Percentiles rank a stretch among this genome's conserved stretches.
Evolutionary conservation across 2,797 vertebrate species (phyloP).

Genomic region (Manis crassicaudata): DNA sequence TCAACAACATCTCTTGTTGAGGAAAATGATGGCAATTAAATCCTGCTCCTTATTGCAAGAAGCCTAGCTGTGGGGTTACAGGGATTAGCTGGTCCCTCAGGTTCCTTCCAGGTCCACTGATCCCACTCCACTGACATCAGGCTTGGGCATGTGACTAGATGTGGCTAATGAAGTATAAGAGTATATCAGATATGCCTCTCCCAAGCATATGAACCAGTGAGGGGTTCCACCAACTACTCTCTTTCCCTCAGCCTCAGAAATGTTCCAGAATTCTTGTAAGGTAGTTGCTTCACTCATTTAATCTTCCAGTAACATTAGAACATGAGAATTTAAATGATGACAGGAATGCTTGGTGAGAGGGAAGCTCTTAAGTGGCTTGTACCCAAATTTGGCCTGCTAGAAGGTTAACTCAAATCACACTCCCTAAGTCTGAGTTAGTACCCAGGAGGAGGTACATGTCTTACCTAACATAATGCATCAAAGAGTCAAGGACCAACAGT

Average conservation of each 20-base stretch:
- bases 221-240: not conserved
- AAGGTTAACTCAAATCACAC: not conserved
- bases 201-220: not conserved
- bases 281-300: not conserved
- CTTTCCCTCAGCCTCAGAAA: not conserved
- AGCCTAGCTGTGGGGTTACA: not conserved
- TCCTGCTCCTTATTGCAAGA: not conserved
- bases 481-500: not conserved
- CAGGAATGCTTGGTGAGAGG: not conserved
- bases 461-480: not conserved
- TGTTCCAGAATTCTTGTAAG: not conserved
- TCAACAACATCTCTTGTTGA: not conserved
- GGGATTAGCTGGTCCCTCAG: not conserved
- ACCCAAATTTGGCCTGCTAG: not conserved
- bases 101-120: not conserved
- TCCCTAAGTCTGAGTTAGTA: not conserved
- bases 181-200: not conserved
- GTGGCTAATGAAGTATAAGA: not conserved
- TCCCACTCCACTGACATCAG: not conserved
- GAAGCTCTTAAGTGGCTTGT: not conserved
- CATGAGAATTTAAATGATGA: not conserved
- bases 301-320: not conserved
- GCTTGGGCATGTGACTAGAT: not conserved
- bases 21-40: not conserved
- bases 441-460: not conserved